Base-by-base conservation (phyloP, 1,140 invertebrate species). In the Yoshiicerus persimilis region DNA sequence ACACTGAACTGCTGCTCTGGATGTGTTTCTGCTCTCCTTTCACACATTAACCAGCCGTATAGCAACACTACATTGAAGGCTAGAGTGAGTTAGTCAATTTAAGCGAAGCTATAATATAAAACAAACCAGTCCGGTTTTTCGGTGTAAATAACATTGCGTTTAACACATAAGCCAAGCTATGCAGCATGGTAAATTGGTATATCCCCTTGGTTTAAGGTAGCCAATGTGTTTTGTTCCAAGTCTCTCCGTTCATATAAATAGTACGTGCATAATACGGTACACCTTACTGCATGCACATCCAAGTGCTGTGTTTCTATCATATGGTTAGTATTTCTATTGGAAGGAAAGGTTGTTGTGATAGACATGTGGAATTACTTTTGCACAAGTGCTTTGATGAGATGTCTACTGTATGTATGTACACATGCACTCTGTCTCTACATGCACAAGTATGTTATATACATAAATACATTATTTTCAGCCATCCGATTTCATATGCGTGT, bases 341-440 rank as follows among this genome's bases (percentile, higher is more conserved):
- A 36, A 36, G 75, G n/a, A 80, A 38, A 23, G n/a, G 75, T 34
- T n/a, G 25, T 23, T 66, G 34, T 23, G 75, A 80, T 16, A 80
- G 75, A 36, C 75, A 38, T 80, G 75, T 80, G 75, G 75, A 80
- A 80, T 80, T 80, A 80, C 75, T 80, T n/a, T 34, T 34, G 75
- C 75, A 80, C 75, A 80, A 80, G 75, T 80, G 75, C 32, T 36
- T 80, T 80, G 75, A 80, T 80, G 75, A 80, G 32, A 80, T 34
- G 75, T 80, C 75, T 80, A 80, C 30, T 80, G 75, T 80, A 56
- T 80, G 75, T 23, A n/a, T 77, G 70, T 36, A 6, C n/a, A n/a
- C 20, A 56, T 56, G 47, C 20, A 56, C 16, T 70, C 38, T 80
- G 75, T 23, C 13, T 80, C 9, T 23, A 16, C 16, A 75, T 4